phyloP scores from a whole-genome alignment of 2,113 vertebrate species.

The Thymallus thymallus region DNA sequence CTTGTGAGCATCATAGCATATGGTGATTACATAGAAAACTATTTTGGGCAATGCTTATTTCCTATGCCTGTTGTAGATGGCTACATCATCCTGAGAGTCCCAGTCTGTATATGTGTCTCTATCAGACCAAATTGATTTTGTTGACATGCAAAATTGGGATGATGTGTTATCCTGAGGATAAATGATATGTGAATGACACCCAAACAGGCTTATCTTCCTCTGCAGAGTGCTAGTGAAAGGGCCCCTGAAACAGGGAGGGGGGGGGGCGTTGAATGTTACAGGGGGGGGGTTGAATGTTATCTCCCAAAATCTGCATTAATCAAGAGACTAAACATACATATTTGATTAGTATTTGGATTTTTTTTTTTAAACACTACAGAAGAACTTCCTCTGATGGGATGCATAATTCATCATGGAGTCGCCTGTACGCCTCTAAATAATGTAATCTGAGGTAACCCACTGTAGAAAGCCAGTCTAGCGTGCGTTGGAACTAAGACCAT shows the following conservation, averaged over 20 bases:
- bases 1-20: slow-evolving; percentile 7
- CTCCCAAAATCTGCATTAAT: slow-evolving; percentile 12
- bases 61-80: not conserved
- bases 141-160: not conserved
- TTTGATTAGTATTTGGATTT: slow-evolving; percentile 25
- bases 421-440: slow-evolving; percentile 23
- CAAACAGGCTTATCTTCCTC: not conserved
- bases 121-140: not conserved
- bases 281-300: not conserved
- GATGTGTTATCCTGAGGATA: not conserved
- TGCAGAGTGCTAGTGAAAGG: not conserved
- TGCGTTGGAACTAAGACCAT: not conserved
- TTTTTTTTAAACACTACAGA: slow-evolving; percentile 16
- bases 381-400: slow-evolving; percentile 10
- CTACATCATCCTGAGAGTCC: not conserved
- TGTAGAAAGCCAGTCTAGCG: not conserved
- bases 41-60: not conserved
- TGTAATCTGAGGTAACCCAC: slow-evolving; percentile 15
- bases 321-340: slow-evolving; percentile 36
- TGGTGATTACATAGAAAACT: slow-evolving; percentile 11
- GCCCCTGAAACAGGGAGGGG: not conserved
- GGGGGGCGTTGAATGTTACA: not conserved
- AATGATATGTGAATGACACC: not conserved
- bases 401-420: slow-evolving; percentile 37
- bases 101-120: not conserved